Base-by-base conservation (phyloP, 1,140 invertebrate genomes). In the Drosophila aff. region DNA sequence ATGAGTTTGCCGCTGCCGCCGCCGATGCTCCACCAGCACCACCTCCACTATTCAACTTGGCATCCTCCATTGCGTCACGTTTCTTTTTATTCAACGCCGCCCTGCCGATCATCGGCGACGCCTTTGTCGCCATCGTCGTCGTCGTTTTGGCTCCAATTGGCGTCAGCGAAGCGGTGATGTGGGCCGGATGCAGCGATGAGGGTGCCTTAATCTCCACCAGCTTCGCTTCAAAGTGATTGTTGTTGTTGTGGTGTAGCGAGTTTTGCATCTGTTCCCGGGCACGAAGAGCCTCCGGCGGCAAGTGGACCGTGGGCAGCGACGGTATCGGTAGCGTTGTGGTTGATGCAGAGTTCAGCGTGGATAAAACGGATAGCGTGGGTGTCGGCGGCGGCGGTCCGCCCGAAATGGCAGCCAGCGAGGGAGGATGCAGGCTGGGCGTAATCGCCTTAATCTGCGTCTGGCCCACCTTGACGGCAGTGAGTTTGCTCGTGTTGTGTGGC, bases 401-500 rank as follows among this genome's bases (percentile, higher is more conserved):
- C 16, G 91, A 87, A 65, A 92, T 92, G 68, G 91, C 91, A 55
- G 91, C 77, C 68, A 92, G 67, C 41, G 90, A 92, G 16, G 91
- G 89, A 49, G 91, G 91, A 49, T 82, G 87, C 76, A 91, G 73
- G 79, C 89, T 91, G 50, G 92, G 81, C 36, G 79, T 81, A 49
- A 93, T 93, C 15, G 91, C 82, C 81, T 93, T 93, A 18, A 93
- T 93, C 69, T 93, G 92, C 33, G 92, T 93, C 73, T 93, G 92
- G n/a, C 92, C 92, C 77, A 93, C 92, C 75, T 93, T 93, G 33
- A 93, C 92, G 78, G 91, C 91, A 76, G 92, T 92, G 67, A 93
- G 77, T 79, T 87, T 86, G 69, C 83, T 76, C 69, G 92, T 43
- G 31, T 23, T 67, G 59, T 79, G 79, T 41, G 59, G 23, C 23